Percentiles rank a stretch among this genome's conserved stretches.
These are phyloP conservation scores for Erythrolamprus reginae DNA, from an alignment of 2,113 vertebrate species.

Conservation along the genomic window DNA sequence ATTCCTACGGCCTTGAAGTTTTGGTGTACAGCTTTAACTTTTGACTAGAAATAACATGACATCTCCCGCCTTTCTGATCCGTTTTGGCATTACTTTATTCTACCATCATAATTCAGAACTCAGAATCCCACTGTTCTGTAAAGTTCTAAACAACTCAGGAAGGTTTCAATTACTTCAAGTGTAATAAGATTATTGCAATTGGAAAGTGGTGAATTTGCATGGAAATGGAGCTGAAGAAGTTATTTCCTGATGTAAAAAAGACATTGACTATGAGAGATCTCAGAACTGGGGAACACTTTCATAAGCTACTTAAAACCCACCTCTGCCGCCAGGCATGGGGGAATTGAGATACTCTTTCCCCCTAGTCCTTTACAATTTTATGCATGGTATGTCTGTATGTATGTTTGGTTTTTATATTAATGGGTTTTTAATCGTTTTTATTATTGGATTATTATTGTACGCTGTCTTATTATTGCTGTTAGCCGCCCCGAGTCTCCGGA, in stretches of 20 bases:
- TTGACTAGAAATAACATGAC: neutral
- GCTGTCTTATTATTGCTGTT: no score
- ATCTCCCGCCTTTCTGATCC: neutral
- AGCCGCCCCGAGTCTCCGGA: no score
- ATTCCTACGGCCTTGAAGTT: neutral
- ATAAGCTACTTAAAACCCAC: no score
- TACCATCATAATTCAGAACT: neutral
- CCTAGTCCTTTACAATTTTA: no score
- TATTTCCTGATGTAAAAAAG: neutral
- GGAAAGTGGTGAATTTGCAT: neutral
- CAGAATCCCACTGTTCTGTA: accelerated
- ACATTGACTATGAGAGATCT: neutral
- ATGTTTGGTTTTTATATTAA: no score
- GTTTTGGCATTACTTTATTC: neutral
- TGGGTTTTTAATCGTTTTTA: no score
- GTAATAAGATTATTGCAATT: neutral
- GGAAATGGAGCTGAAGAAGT: neutral
- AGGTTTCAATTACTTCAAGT: neutral
- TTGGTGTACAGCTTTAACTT: neutral
- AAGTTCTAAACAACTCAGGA: neutral
- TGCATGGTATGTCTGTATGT: no score
- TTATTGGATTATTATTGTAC: no score
- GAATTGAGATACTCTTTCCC: no score
- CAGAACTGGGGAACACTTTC: neutral
- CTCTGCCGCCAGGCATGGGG: no score